Evolutionary conservation across 2,797 vertebrate species (phyloP).

Genomic region (Loriculus beryllinus): DNA sequence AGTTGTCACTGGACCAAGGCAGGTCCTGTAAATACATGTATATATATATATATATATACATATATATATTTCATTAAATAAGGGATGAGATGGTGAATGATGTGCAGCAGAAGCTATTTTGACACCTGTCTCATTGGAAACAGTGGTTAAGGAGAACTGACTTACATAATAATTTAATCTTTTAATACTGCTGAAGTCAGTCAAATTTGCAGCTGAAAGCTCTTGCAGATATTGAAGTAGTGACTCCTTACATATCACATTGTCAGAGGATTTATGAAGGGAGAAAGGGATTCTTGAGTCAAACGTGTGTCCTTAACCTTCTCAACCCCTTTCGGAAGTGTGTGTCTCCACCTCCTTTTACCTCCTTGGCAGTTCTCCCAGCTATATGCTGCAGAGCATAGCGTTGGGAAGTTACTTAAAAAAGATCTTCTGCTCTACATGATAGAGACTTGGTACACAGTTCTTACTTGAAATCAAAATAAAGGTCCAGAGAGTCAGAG

Average conservation of each 20-base stretch:
- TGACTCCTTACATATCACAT: neutral
- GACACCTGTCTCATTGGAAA: neutral
- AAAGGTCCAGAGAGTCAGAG: neutral
- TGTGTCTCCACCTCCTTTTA: neutral
- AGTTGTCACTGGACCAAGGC: neutral
- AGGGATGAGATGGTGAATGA: neutral
- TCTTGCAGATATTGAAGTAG: neutral
- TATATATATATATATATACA: neutral
- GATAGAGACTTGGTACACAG: neutral
- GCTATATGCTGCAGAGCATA: neutral
- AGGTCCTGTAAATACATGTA: neutral
- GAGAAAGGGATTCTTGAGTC: neutral
- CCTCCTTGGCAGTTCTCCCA: neutral
- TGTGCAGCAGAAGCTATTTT: neutral
- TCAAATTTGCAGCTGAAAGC: neutral
- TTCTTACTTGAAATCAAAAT: neutral
- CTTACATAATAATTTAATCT: slow-evolving; percentile 48
- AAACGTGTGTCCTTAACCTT: neutral
- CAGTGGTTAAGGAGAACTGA: slow-evolving; percentile 16
- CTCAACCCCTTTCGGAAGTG: neutral
- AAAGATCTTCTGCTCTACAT: neutral
- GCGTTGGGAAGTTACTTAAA: neutral
- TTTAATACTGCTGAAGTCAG: slow-evolving; percentile 22
- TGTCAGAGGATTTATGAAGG: neutral
- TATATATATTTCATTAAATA: neutral